Evolutionary conservation across 2,888 invertebrate genomes (phyloP).

Genomic region (Clostera curtula): DNA sequence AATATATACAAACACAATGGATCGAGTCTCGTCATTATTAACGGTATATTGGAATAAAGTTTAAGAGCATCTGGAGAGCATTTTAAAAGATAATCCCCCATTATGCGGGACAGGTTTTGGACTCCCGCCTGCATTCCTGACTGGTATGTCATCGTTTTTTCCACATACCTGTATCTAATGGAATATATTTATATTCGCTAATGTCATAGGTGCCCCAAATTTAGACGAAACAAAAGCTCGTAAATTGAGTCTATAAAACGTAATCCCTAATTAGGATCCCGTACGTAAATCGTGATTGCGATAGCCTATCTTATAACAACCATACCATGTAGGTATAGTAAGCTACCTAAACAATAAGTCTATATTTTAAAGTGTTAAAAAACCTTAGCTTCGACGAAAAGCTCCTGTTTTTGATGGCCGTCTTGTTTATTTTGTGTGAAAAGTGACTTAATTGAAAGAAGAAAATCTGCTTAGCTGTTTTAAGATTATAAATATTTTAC

Average conservation of each 20-base stretch:
- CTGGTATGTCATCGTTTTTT: slow-evolving; percentile 33
- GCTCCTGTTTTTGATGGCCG: no score
- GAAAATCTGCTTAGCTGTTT: no score
- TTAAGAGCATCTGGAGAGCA: slow-evolving; percentile 16
- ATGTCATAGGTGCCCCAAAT: slow-evolving; percentile 9
- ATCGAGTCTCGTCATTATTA: neutral
- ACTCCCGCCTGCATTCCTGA: slow-evolving; percentile 35
- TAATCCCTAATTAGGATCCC: slow-evolving; percentile 13
- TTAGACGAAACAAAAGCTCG: slow-evolving; percentile 19
- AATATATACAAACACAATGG: no score
- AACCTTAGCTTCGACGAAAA: no score
- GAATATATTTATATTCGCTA: slow-evolving; percentile 7
- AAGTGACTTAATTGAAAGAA: no score
- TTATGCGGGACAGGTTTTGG: slow-evolving; percentile 37
- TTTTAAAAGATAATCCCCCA: slow-evolving; percentile 25
- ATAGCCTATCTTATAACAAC: no score
- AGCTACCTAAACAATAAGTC: no score
- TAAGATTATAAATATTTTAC: no score
- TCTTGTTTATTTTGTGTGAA: no score
- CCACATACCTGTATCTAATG: slow-evolving; percentile 13
- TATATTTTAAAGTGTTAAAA: no score
- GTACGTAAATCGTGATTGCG: no score
- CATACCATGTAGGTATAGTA: no score
- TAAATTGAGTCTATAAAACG: slow-evolving; percentile 15
- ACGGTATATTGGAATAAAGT: slow-evolving; percentile 8